Percentiles rank a stretch among this genome's conserved stretches.
phyloP scores from a whole-genome alignment of 2,113 vertebrate genomes.

The cat (Felis catus) region DNA sequence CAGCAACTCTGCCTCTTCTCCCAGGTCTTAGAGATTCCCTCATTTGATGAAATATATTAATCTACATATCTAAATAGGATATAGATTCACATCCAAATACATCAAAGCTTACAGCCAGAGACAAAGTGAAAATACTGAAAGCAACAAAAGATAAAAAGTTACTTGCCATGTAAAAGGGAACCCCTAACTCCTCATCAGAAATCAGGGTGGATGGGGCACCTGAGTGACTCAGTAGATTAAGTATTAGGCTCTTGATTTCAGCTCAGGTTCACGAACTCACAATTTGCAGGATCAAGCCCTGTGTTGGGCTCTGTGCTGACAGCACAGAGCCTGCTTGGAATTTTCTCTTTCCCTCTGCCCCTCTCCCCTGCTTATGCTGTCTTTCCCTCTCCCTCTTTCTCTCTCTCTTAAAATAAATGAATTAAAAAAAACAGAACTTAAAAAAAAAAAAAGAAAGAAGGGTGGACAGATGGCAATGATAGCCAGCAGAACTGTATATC shows the following conservation, averaged over 20 bases:
- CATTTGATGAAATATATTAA: neutral
- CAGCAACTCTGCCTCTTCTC: neutral
- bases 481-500: neutral
- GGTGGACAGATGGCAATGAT: no score
- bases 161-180: neutral
- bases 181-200: neutral
- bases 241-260: no score
- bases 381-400: no score
- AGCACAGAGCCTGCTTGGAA: no score
- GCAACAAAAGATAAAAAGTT: neutral
- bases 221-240: no score
- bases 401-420: no score
- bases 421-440: no score
- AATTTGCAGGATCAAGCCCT: no score
- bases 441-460: neutral
- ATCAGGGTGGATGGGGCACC: neutral
- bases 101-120: neutral
- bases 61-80: neutral
- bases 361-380: no score
- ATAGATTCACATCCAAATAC: neutral
- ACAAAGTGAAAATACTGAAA: neutral
- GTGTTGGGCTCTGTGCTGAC: no score
- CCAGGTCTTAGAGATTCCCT: neutral
- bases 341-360: no score
- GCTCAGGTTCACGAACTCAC: no score